These are phyloP conservation scores for Crotalus viridis DNA, from an alignment of 2,113 vertebrate species.

Conservation along the genomic window DNA sequence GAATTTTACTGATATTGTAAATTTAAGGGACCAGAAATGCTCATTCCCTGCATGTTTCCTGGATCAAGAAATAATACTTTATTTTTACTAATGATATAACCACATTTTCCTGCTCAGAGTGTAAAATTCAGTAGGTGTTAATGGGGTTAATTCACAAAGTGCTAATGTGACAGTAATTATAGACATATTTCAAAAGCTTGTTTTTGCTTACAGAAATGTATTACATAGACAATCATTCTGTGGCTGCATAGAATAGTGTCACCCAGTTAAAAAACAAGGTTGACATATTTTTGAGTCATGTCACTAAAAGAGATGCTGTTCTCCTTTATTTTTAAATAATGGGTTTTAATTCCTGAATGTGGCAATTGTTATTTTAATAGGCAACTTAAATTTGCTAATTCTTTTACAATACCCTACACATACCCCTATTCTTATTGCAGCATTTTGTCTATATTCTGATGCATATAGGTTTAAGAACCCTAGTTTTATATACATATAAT, in stretches of 20 bases:
- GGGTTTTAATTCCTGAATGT: neutral
- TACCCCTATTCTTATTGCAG: neutral
- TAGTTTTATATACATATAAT: neutral
- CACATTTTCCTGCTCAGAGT: slow-evolving; percentile 4
- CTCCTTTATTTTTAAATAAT: neutral
- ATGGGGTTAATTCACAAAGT: slow-evolving; percentile 66
- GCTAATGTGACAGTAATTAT: slow-evolving; percentile 71
- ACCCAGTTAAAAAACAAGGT: slow-evolving; percentile 36
- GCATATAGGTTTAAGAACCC: neutral
- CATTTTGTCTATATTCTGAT: neutral
- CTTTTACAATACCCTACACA: neutral
- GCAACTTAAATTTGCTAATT: neutral
- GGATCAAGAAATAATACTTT: neutral
- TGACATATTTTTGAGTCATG: slow-evolving; percentile 26
- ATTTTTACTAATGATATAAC: slow-evolving; percentile 13
- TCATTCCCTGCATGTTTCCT: slow-evolving; percentile 12
- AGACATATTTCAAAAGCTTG: slow-evolving; percentile 69
- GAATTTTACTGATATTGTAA: neutral
- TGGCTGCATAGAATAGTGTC: slow-evolving; percentile 12
- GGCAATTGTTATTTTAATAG: slow-evolving; percentile 12
- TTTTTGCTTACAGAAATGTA: slow-evolving; percentile 53
- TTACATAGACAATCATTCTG: slow-evolving; percentile 56
- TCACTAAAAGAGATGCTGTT: neutral
- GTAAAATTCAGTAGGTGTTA: slow-evolving; percentile 65
- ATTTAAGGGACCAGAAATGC: slow-evolving; percentile 20